phyloP scores from a whole-genome alignment of 1,140 invertebrate genomes.

The Zaprionus taronus region DNA sequence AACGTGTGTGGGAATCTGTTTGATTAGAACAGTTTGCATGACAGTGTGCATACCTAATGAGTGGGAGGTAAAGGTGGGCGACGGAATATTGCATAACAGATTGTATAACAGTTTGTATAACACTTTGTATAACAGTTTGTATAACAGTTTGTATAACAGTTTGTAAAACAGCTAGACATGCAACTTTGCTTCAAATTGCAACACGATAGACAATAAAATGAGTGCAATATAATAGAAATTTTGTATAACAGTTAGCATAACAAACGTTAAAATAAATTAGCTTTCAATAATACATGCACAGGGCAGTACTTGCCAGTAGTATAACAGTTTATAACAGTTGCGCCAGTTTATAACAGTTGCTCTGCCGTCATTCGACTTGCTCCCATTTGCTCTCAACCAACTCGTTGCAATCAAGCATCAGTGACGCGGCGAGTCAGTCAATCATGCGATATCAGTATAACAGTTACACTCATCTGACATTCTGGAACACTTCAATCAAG shows the following conservation, averaged over 20 bases:
- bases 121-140: neutral
- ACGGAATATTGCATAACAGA: neutral
- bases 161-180: neutral
- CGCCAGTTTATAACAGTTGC: neutral
- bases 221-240: accelerated
- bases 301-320: neutral
- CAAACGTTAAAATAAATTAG: neutral
- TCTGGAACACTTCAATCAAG: conserved; percentile 43
- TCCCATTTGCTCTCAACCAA: neutral
- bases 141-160: neutral
- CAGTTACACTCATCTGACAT: conserved; percentile 27
- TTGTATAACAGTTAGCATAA: neutral
- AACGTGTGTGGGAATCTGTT: conserved; percentile 4
- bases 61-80: neutral
- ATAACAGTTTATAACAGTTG: conserved; percentile 8
- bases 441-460: conserved; percentile 29
- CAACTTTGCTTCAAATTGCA: no score
- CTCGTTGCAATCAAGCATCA: conserved; percentile 31
- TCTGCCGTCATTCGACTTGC: neutral
- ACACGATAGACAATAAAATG: no score
- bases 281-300: no score
- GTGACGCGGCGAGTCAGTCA: conserved; percentile 30
- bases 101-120: conserved; percentile 1
- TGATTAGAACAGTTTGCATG: conserved; percentile 20
- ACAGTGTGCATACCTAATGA: neutral